phyloP scores from a whole-genome alignment of 2,797 vertebrate genomes.

The Aeoliscus strigatus region DNA sequence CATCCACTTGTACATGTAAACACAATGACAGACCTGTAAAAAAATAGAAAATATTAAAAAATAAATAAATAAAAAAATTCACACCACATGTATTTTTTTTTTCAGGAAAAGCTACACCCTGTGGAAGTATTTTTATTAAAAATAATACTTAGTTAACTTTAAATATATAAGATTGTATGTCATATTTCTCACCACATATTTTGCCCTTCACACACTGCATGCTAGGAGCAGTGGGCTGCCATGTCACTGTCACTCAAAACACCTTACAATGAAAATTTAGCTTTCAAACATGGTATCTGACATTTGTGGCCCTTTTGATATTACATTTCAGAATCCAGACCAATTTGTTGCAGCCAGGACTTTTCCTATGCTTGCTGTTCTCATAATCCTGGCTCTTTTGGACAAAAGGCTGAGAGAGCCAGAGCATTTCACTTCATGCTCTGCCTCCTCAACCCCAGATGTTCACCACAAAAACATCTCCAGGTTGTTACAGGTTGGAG shows the following conservation, averaged over 20 bases:
- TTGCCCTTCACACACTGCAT: too few species aligned
- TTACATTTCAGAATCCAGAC: constrained; percentile 58
- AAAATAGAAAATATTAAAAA: too few species aligned
- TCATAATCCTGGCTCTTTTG: constrained; percentile 67
- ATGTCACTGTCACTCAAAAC: constrained; percentile 1
- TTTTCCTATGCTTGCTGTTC: constrained; percentile 64
- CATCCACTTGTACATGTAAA: too few species aligned
- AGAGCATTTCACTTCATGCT: constrained; percentile 78
- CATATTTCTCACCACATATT: too few species aligned
- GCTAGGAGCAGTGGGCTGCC: too few species aligned
- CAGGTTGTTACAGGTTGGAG: constrained; percentile 74
- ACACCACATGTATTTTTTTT: too few species aligned
- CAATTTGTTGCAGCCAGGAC: constrained; percentile 61
- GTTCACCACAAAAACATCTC: constrained; percentile 79
- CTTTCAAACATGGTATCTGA: constrained; percentile 29
- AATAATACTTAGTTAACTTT: too few species aligned
- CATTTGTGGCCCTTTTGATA: constrained; percentile 50
- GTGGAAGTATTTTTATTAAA: too few species aligned
- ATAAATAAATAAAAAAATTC: too few species aligned
- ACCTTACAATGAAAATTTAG: constrained; percentile 8
- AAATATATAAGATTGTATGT: too few species aligned
- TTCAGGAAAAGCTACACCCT: too few species aligned
- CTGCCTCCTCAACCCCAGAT: constrained; percentile 79
- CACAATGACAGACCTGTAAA: too few species aligned
- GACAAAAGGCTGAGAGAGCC: constrained; percentile 71